phyloP scores from a whole-genome alignment of 2,888 invertebrate species.

The Opisthograptis luteolata region DNA sequence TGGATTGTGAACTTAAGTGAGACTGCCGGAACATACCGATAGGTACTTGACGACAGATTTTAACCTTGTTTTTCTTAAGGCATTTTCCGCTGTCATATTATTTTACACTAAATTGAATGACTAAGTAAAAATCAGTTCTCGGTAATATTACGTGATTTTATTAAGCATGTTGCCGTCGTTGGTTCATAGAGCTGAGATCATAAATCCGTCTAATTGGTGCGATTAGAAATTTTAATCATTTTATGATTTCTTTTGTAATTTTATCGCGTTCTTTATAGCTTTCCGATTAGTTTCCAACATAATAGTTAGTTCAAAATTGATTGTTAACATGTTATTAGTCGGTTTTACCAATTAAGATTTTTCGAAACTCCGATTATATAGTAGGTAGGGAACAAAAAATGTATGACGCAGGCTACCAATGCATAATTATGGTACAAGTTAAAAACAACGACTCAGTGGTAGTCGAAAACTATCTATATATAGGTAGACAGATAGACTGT shows the following conservation, averaged over 20 bases:
- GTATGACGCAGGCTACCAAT: neutral
- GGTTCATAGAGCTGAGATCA: conserved; percentile 55
- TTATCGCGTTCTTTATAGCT: conserved; percentile 75
- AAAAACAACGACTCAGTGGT: too few relatives aligned
- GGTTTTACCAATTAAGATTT: conserved; percentile 70
- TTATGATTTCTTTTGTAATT: conserved; percentile 82
- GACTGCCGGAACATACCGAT: too few relatives aligned
- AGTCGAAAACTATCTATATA: too few relatives aligned
- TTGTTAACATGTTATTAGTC: conserved; percentile 74
- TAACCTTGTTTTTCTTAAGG: too few relatives aligned
- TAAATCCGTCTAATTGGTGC: conserved; percentile 79
- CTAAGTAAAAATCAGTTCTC: too few relatives aligned
- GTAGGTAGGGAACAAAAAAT: neutral
- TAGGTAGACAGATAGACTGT: too few relatives aligned
- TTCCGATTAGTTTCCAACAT: conserved; percentile 72
- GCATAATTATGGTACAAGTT: too few relatives aligned
- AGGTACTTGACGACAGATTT: too few relatives aligned
- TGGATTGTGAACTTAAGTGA: too few relatives aligned
- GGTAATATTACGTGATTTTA: conserved; percentile 30
- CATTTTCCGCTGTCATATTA: too few relatives aligned
- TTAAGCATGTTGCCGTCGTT: conserved; percentile 20
- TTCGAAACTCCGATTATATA: conserved; percentile 37
- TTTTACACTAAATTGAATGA: too few relatives aligned
- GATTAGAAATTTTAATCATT: conserved; percentile 80
- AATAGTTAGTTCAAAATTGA: conserved; percentile 74